A percentile compares a stretch with the other conserved stretches of the same genome.
Evolutionary conservation across 2,113 vertebrate species (phyloP).

Genomic region (Sprattus sprattus): DNA sequence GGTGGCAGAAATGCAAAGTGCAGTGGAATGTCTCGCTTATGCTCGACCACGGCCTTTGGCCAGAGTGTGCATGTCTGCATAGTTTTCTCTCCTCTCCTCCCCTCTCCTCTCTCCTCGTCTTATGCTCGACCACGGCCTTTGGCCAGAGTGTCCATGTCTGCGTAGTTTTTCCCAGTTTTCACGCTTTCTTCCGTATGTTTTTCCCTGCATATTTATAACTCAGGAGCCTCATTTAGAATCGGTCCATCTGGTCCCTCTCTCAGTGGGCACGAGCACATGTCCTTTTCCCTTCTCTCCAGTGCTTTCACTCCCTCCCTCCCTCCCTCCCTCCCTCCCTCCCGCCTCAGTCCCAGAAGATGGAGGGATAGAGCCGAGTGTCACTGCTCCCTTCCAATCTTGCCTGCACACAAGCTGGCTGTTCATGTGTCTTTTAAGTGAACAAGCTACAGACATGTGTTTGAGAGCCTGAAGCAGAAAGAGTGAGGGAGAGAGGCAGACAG

Average conservation of each 20-base stretch:
- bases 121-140: constrained; percentile 44
- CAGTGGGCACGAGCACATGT: not conserved
- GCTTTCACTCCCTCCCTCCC: not conserved
- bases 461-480: not conserved
- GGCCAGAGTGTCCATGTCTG: not conserved
- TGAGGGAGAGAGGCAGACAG: not conserved
- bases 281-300: not conserved
- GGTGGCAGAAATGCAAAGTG: constrained; percentile 61
- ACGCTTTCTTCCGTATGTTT: constrained; percentile 57
- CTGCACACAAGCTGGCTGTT: not conserved
- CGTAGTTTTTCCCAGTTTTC: not conserved
- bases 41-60: constrained; percentile 44
- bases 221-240: constrained; percentile 62
- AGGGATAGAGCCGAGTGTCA: not conserved
- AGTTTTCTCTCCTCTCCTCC: too few species aligned
- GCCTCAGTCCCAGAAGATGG: not conserved
- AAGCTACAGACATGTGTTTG: not conserved
- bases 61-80: not conserved
- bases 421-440: not conserved
- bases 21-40: constrained; percentile 47
- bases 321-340: not conserved
- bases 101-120: too few species aligned
- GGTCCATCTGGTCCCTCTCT: constrained; percentile 64
- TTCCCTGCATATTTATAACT: constrained; percentile 67
- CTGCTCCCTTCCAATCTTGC: not conserved